phyloP scores from a whole-genome alignment of 2,113 vertebrate species.

The Gymnogyps californianus region DNA sequence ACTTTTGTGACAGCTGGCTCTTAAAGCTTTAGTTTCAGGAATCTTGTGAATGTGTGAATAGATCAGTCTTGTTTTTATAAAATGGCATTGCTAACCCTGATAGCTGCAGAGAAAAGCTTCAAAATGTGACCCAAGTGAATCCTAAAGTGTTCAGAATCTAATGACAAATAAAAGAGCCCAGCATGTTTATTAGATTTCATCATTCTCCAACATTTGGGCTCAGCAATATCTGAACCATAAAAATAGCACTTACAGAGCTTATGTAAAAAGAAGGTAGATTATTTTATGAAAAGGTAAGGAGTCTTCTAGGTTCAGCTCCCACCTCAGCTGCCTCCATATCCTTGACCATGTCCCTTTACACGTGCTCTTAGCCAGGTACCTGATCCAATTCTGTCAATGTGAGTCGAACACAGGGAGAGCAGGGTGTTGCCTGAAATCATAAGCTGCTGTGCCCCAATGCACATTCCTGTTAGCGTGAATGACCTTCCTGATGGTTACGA shows the following conservation, averaged over 20 bases:
- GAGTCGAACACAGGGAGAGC: background rate
- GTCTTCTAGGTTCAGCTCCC: background rate
- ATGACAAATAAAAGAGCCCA: background rate
- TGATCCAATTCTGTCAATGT: background rate
- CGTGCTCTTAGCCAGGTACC: fast-evolving
- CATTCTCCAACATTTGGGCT: background rate
- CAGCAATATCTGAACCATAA: background rate
- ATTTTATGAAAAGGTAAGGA: background rate
- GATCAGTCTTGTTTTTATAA: background rate
- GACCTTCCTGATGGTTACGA: background rate
- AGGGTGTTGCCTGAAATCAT: background rate
- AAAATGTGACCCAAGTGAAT: constrained; percentile 1
- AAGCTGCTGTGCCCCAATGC: background rate
- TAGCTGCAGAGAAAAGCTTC: background rate
- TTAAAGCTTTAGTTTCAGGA: background rate
- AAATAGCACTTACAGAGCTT: background rate
- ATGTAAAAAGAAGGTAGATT: background rate
- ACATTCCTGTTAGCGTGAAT: fast-evolving
- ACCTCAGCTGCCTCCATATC: background rate
- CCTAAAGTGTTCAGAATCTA: background rate
- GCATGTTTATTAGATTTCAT: background rate
- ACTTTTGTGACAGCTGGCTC: background rate
- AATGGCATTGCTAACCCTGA: background rate
- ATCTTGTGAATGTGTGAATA: background rate
- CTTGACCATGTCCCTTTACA: background rate